These are phyloP conservation scores for Nasonia oneida DNA, from an alignment of 2,888 invertebrate species.

Conservation along the genomic window DNA sequence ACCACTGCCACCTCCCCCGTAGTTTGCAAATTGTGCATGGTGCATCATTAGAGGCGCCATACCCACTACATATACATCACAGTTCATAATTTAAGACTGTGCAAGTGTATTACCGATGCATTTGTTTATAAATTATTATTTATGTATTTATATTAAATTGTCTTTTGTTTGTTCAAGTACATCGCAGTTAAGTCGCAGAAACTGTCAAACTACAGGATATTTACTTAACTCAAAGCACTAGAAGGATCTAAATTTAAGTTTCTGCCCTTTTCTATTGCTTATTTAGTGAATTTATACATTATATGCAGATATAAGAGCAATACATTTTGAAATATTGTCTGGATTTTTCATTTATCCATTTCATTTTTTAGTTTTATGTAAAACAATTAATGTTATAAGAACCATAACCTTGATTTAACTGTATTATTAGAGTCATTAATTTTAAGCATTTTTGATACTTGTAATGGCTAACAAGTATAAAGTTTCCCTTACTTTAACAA, in stretches of 20 bases:
- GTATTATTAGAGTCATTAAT: neutral
- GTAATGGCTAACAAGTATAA: neutral
- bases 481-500: neutral
- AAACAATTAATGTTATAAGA: neutral
- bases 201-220: slow-evolving; percentile 62
- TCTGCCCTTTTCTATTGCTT: slow-evolving; percentile 47
- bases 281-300: slow-evolving; percentile 21
- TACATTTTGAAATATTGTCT: neutral
- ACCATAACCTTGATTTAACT: slow-evolving; percentile 1
- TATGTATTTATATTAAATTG: slow-evolving; percentile 49
- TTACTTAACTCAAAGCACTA: slow-evolving; percentile 53
- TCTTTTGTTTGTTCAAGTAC: slow-evolving; percentile 64
- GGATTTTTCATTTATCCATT: neutral
- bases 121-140: slow-evolving; percentile 46
- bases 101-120: slow-evolving; percentile 60
- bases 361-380: neutral
- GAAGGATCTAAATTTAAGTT: slow-evolving; percentile 34
- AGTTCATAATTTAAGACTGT: slow-evolving; percentile 74
- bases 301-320: slow-evolving; percentile 21
- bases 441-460: neutral
- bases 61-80: slow-evolving; percentile 77
- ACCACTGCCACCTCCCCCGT: slow-evolving; percentile 82
- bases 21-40: slow-evolving; percentile 81
- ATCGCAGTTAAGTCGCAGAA: slow-evolving; percentile 71
- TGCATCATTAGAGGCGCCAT: slow-evolving; percentile 81